Evolutionary conservation across 2,797 vertebrate genomes (phyloP).

Genomic region (Gallinago nigripennis): DNA sequence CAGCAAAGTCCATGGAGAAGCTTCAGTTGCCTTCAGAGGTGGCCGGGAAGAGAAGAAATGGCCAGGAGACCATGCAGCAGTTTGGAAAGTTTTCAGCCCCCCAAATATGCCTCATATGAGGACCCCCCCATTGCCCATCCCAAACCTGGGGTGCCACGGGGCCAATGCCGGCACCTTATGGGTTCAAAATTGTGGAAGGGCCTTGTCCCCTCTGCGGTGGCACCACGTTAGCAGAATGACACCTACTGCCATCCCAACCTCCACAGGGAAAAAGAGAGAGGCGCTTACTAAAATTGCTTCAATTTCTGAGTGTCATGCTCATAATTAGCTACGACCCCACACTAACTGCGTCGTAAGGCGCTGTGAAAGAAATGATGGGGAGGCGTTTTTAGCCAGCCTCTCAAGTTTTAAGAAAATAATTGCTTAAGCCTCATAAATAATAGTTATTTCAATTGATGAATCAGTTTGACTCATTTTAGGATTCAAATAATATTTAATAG

Average conservation of each 20-base stretch:
- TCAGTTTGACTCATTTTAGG: slow-evolving; percentile 42
- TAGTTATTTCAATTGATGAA: slow-evolving; percentile 64
- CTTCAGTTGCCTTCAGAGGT: neutral
- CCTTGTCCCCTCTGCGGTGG: accelerated
- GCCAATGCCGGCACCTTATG: neutral
- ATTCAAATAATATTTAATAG: slow-evolving; percentile 16
- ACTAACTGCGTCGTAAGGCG: neutral
- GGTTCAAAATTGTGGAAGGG: neutral
- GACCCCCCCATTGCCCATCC: no score
- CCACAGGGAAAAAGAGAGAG: neutral
- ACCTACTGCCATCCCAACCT: neutral
- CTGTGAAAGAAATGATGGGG: neutral
- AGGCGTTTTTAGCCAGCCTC: neutral
- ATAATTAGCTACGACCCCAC: neutral
- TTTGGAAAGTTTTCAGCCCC: neutral
- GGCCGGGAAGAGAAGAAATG: neutral
- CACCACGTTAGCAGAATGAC: neutral
- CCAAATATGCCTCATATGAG: accelerated
- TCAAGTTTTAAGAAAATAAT: slow-evolving; percentile 17
- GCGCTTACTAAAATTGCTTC: neutral
- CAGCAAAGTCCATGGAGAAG: neutral
- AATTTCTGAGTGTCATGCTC: neutral
- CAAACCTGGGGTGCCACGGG: neutral
- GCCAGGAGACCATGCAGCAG: neutral
- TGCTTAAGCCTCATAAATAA: slow-evolving; percentile 23